Percentiles rank a stretch among this genome's conserved stretches.
Conservation (phyloP, 2,888 invertebrate genomes). For the Stegana nigrithorax region DNA sequence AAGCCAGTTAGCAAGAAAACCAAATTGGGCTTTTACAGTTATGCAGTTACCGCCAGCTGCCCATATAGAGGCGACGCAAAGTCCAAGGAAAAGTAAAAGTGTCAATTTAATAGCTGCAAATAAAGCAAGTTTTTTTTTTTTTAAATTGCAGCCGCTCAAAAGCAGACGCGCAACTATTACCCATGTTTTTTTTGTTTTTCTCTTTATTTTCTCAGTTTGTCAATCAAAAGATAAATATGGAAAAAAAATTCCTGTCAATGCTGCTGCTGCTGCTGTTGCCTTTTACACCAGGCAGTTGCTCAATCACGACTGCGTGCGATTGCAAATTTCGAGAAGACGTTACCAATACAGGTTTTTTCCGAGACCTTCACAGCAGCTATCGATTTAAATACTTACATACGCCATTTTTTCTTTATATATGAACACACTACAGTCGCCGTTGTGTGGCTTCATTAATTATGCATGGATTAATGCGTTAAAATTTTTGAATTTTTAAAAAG, state of each 20-base stretch:
- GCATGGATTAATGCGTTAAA: no score
- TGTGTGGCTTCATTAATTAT: no score
- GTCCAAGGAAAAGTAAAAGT: slow-evolving; percentile 38
- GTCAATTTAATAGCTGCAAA: slow-evolving; percentile 34
- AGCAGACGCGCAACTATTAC: no score
- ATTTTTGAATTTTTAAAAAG: no score
- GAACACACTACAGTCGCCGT: not conserved
- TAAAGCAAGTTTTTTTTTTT: no score
- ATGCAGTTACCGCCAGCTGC: slow-evolving; percentile 50
- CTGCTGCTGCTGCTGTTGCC: not conserved
- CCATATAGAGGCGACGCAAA: slow-evolving; percentile 33
- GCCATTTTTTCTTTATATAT: not conserved
- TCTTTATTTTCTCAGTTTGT: no score
- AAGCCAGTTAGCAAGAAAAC: no score
- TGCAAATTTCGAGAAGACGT: not conserved
- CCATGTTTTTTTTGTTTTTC: no score
- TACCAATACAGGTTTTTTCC: not conserved
- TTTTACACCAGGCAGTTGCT: not conserved
- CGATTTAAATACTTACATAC: not conserved
- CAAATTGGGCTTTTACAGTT: not conserved
- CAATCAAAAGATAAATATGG: no score
- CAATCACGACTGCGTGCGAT: not conserved
- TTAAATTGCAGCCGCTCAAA: no score
- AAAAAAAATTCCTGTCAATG: slow-evolving; percentile 17
- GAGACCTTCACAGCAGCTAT: not conserved